These are phyloP conservation scores for Anabas testudineus DNA, from an alignment of 2,797 vertebrate genomes.

Conservation along the genomic window DNA sequence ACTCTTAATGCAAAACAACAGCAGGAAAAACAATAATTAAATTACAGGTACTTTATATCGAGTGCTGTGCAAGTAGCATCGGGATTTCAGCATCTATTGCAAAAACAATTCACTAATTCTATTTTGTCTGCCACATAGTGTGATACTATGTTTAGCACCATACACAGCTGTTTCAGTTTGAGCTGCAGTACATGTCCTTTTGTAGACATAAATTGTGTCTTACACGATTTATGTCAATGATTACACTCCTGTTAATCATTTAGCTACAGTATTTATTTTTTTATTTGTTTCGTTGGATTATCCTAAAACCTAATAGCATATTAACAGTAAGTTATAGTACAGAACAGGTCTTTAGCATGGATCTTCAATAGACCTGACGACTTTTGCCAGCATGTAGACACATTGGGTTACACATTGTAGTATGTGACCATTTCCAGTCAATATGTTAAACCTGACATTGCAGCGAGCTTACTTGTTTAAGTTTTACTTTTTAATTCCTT, in stretches of 20 bases:
- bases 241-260: too few species aligned
- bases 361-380: too few species aligned
- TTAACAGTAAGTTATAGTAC: conserved; percentile 26
- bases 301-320: conserved; percentile 20
- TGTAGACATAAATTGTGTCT: too few species aligned
- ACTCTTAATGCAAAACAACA: conserved; percentile 64
- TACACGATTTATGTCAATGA: too few species aligned
- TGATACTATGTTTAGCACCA: conserved; percentile 22
- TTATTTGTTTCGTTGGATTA: too few species aligned
- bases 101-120: conserved; percentile 58
- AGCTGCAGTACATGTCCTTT: conserved; percentile 33
- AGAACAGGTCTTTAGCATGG: conserved; percentile 11
- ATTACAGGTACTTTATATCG: conserved; percentile 57
- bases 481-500: too few species aligned
- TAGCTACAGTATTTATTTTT: too few species aligned
- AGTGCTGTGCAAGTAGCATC: conserved; percentile 27
- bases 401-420: too few species aligned
- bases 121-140: conserved; percentile 34
- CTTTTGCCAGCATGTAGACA: too few species aligned
- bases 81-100: conserved; percentile 38
- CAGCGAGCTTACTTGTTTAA: too few species aligned
- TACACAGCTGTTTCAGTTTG: conserved; percentile 40
- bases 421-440: too few species aligned
- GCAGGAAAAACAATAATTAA: conserved; percentile 59
- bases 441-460: too few species aligned